Base-by-base conservation (phyloP, 1,140 invertebrate genomes). In the Drosophila rhopaloa region DNA sequence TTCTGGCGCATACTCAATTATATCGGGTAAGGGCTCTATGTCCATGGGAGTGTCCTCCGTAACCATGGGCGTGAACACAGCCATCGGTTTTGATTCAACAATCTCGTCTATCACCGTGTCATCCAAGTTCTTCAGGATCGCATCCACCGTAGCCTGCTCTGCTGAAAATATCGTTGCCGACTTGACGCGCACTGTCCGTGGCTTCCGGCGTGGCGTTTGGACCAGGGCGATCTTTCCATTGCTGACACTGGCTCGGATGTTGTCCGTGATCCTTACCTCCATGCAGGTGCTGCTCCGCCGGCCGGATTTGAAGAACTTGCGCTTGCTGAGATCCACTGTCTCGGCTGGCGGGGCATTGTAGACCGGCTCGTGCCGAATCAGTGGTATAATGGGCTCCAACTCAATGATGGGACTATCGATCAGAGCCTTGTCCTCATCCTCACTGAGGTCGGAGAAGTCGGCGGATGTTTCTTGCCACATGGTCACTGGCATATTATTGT, bases 241-340 rank as follows among this genome's bases (percentile, higher is more conserved):
- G 29, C 38, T 90, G 0, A 92, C 89, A 14, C 74, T 84, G 10
- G 91, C 91, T 0, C 73, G 72, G 14, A 92, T 92, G 48, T 91
- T 79, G 41, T 88, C 82, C 6, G 91, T 92, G 4, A 92, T 91
- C 7, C 68, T 61, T 3, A 92, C 85, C 46, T 91, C 91, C 81
- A 91, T 92, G 46, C 76, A 73, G 11, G 85, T 91, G 57, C 72
- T 78, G 24, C 72, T 91, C 1, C 73, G 61, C 0, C 66, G 51
- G 0, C 85, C 88, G 0, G 91, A 90, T 53, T 91, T 92, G 19
- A 92, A 92, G 47, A 92, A 92, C 63, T 92, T 92, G 1, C 85
- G 72, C 53, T 76, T 76, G 41, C 56, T 46, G 4, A 57, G 40
- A n/a, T 54, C 47, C 6, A 62, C 56, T 2, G 6, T 46, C 2